Evolutionary conservation across 2,797 vertebrate genomes (phyloP), one percentile per base, ranked within the genome.

Genomic region (Rallus crepitans): DNA sequence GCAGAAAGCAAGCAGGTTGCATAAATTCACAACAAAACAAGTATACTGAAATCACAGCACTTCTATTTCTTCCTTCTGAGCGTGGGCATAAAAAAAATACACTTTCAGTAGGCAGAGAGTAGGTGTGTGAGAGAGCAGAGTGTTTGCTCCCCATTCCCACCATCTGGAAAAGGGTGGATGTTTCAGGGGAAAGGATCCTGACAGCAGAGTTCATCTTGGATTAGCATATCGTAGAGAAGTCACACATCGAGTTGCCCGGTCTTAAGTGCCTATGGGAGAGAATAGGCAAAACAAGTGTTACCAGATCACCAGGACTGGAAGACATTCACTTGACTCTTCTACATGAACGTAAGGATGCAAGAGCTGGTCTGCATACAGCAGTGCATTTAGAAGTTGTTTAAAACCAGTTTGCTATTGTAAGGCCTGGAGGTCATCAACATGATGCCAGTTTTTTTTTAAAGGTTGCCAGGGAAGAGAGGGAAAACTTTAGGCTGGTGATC

Each of bases 61-160:
- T 86, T 91, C 92, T 73, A 63, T 86, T 94, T 93, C 80, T 89
- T 86, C 73, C 66, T 79, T 75, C 56, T 63, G 35, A 65, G 70
- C 2, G 47, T 88, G 73, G 80, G 83, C 71, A 89, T 84, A 23
- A 81, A 92, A 93, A 87, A 93, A 53, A 79, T 76, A 52, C 52
- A 66, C 66, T 76, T 82, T 76, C 63, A 16, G 92, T 90, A 96
- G 93, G 94, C 81, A 87, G 90, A 23, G 52, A 66, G 88, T 77
- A 68, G 94, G 90, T n/a, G 70, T 77, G 95, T 76, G 94, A 94
- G 92, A 95, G 94, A 89, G 86, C 24, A 21, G 80, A 81, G 80
- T 75, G 85, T 95, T 94, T 96, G 90, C 79, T 80, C 77, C 86
- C 69, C 25, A 7, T 89, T 93, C 78, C 52, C 80, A 93, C 82